phyloP scores from a whole-genome alignment of 2,888 invertebrate species.

The Spisula subtruncata region DNA sequence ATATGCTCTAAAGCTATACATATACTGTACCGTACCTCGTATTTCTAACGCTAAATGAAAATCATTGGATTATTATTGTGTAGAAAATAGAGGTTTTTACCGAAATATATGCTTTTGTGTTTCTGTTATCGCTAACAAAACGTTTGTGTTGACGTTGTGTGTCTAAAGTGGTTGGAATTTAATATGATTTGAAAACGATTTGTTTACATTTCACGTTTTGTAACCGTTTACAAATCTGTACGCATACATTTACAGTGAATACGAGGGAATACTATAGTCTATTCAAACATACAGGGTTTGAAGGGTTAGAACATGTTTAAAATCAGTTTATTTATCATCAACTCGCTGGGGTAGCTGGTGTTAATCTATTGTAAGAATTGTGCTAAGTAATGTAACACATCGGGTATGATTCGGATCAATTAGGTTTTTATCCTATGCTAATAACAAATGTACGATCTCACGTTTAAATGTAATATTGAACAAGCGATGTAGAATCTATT shows the following conservation, averaged over 20 bases:
- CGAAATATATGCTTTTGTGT: background rate
- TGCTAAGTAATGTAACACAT: background rate
- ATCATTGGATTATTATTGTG: slow-evolving; percentile 3
- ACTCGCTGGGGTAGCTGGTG: background rate
- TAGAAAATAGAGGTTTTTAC: slow-evolving; percentile 9
- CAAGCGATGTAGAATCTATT: background rate
- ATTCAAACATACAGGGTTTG: background rate
- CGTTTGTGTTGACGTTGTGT: background rate
- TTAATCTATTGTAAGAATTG: background rate
- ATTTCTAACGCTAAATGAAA: slow-evolving; percentile 8
- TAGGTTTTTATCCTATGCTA: slow-evolving; percentile 1
- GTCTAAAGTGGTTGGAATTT: background rate
- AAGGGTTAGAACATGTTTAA: background rate
- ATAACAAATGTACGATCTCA: background rate
- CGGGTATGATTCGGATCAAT: background rate
- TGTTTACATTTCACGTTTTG: background rate
- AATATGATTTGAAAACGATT: background rate
- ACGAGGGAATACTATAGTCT: background rate
- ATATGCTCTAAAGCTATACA: background rate
- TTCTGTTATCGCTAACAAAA: slow-evolving; percentile 11
- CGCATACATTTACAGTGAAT: background rate
- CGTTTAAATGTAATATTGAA: background rate
- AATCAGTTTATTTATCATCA: background rate
- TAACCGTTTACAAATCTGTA: background rate
- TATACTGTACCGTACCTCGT: background rate